Conservation (phyloP, 2,888 invertebrate species). For the Diloba caeruleocephala region DNA sequence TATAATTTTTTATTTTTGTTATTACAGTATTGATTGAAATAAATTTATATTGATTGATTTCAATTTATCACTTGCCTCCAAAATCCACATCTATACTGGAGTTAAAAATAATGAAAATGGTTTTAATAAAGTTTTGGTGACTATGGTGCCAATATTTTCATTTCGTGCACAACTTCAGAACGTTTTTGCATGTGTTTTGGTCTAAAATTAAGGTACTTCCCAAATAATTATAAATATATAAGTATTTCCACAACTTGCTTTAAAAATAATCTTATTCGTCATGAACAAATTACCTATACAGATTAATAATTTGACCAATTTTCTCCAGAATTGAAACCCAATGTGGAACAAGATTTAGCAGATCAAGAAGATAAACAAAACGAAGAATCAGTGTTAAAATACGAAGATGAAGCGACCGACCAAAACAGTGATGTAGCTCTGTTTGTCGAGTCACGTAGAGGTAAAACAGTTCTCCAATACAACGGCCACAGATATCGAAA, state of each 20-base stretch:
- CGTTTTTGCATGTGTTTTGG: not conserved
- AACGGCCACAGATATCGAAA: conserved; percentile 74
- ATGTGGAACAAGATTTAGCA: conserved; percentile 2
- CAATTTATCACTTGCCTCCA: not conserved
- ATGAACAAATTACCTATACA: not conserved
- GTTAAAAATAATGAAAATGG: no score
- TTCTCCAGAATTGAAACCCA: conserved; percentile 15
- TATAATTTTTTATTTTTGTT: conserved; percentile 13
- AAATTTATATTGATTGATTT: conserved; percentile 4
- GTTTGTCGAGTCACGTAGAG: conserved; percentile 69
- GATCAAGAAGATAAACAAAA: conserved; percentile 6
- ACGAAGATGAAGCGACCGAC: conserved; percentile 23
- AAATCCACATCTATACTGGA: not conserved
- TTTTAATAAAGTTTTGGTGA: not conserved
- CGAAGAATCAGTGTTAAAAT: conserved; percentile 12
- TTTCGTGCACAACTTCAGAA: not conserved
- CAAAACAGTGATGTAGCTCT: conserved; percentile 57
- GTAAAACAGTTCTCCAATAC: conserved; percentile 71
- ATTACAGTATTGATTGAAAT: conserved; percentile 17
- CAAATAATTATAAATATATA: not conserved
- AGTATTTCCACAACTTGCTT: not conserved
- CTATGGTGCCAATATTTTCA: not conserved
- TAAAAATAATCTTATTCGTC: no score
- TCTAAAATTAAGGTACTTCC: not conserved
- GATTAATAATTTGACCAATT: conserved; percentile 1